A percentile compares a stretch with the other conserved stretches of the same genome.
These are phyloP conservation scores for Urosaurus nigricauda DNA, from an alignment of 2,797 vertebrate species.

Conservation along the genomic window DNA sequence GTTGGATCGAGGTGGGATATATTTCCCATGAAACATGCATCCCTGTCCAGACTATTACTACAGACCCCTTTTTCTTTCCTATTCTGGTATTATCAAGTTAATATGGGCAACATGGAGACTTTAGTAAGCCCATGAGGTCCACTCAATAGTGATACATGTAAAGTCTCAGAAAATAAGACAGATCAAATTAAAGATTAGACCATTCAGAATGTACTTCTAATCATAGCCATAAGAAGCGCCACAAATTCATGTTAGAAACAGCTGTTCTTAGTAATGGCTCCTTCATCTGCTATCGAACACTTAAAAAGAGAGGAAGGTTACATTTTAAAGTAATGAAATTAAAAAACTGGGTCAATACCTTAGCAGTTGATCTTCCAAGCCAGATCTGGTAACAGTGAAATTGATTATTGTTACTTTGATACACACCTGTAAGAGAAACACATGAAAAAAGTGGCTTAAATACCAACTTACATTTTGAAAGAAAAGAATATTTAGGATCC, in stretches of 20 bases:
- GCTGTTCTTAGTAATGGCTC: not conserved
- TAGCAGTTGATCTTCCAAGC: slow-evolving; percentile 89
- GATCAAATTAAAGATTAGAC: slow-evolving; percentile 1
- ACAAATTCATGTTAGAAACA: not conserved
- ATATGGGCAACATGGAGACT: not conserved
- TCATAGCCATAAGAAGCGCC: not conserved
- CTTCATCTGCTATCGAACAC: not conserved
- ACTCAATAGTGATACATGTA: not conserved
- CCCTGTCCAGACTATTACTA: not conserved
- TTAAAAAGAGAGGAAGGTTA: not conserved
- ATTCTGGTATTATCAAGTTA: not conserved
- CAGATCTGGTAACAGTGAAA: slow-evolving; percentile 90
- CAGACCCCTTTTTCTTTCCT: not conserved
- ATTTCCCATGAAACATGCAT: not conserved
- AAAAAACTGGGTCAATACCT: slow-evolving; percentile 76
- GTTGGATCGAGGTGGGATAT: no score
- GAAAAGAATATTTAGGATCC: not conserved
- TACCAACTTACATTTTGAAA: slow-evolving; percentile 13
- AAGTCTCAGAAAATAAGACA: not conserved
- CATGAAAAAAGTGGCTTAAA: not conserved
- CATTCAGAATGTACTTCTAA: not conserved
- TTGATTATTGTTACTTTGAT: slow-evolving; percentile 94
- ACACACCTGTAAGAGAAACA: slow-evolving; percentile 82
- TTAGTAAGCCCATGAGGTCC: not conserved
- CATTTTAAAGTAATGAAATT: not conserved